Evolutionary conservation across 2,113 vertebrate genomes (phyloP).

Genomic region (Odontesthes bonariensis): DNA sequence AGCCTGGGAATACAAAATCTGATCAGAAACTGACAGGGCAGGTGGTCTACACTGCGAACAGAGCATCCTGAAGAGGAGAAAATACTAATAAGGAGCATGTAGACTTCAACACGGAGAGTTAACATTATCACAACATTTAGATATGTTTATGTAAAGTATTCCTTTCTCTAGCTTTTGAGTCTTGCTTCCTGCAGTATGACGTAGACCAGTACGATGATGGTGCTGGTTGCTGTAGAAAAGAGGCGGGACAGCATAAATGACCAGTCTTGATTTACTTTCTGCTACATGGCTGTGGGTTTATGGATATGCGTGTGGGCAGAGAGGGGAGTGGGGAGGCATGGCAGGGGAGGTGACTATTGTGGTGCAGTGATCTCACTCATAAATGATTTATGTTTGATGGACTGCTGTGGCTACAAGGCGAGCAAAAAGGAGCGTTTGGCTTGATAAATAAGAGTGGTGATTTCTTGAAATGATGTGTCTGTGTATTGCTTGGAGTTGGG

Average conservation of each 20-base stretch:
- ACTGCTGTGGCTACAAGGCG: conserved; percentile 46
- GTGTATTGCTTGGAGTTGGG: conserved; percentile 35
- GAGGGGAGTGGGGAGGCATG: conserved; percentile 5
- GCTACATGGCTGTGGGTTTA: conserved; percentile 46
- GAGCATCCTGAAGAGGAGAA: background rate
- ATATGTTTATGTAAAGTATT: background rate
- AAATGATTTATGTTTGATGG: conserved; percentile 73
- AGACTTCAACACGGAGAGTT: background rate
- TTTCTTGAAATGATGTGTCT: conserved; percentile 41
- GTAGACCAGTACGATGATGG: background rate
- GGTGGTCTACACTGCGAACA: background rate
- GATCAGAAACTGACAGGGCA: conserved; percentile 35
- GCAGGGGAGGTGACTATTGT: conserved; percentile 46
- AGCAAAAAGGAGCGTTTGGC: conserved; percentile 17
- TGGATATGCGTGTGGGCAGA: conserved; percentile 23
- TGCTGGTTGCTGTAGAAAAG: conserved; percentile 6
- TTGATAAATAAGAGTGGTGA: conserved; percentile 64
- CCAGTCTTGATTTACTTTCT: conserved; percentile 36
- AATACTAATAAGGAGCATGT: background rate
- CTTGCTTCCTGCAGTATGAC: conserved; percentile 15
- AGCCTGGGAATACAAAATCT: conserved; percentile 56
- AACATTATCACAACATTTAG: conserved; percentile 1
- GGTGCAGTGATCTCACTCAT: conserved; percentile 76
- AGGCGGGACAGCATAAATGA: conserved; percentile 18
- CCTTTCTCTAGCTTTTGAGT: background rate